Evolutionary conservation across 1,140 invertebrate genomes (phyloP).

Genomic region (Bombyx mandarina): DNA sequence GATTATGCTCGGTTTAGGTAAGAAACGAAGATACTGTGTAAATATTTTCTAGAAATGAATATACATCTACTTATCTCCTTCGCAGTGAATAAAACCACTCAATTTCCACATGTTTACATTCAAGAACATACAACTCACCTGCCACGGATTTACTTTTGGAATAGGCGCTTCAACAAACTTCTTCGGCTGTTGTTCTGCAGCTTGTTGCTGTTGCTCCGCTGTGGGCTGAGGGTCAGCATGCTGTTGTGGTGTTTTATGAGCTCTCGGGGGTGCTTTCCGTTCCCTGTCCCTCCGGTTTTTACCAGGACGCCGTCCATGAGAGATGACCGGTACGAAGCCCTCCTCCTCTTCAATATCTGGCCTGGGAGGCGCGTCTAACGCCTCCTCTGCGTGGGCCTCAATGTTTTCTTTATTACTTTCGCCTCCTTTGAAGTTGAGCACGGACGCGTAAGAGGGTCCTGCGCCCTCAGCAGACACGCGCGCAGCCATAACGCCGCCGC

Average conservation of each 20-base stretch:
- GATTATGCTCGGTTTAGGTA: background rate
- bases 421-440: slow-evolving; percentile 62
- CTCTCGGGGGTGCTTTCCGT: slow-evolving; percentile 42
- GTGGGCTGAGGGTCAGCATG: slow-evolving; percentile 34
- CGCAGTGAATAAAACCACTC: slow-evolving; percentile 1
- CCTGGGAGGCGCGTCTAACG: slow-evolving; percentile 35
- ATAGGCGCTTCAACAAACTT: slow-evolving; percentile 75
- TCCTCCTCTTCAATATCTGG: slow-evolving; percentile 58
- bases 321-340: slow-evolving; percentile 66
- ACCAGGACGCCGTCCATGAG: slow-evolving; percentile 49
- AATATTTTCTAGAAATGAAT: too few species aligned
- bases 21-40: background rate
- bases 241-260: slow-evolving; percentile 39
- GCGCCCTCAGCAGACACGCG: slow-evolving; percentile 67
- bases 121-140: slow-evolving; percentile 40
- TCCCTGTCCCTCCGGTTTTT: slow-evolving; percentile 50
- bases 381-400: slow-evolving; percentile 44
- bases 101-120: slow-evolving; percentile 5
- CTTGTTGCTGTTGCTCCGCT: slow-evolving; percentile 35
- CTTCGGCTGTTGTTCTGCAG: slow-evolving; percentile 54
- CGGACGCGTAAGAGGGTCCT: slow-evolving; percentile 68
- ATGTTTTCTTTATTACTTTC: slow-evolving; percentile 68
- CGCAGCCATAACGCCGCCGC: slow-evolving; percentile 61
- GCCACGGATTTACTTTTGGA: slow-evolving; percentile 75
- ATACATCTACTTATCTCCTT: too few species aligned